Conservation (phyloP, 2,888 invertebrate species). For the Ophioninae sp. region DNA sequence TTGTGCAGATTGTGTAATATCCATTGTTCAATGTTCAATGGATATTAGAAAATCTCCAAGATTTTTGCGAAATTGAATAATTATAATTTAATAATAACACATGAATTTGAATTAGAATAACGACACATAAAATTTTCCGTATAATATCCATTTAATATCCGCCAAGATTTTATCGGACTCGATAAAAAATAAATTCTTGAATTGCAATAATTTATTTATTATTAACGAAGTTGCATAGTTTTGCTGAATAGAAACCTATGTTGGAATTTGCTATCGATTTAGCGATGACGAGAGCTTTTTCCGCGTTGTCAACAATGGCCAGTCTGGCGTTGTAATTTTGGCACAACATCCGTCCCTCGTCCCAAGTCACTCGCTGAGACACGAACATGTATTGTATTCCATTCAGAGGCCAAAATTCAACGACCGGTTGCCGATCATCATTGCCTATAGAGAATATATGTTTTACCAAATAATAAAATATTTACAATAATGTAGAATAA, state of each 20-base stretch:
- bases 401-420: constrained; percentile 78
- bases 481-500: too few relatives aligned
- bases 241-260: constrained; percentile 77
- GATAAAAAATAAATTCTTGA: neutral
- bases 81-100: too few relatives aligned
- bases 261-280: constrained; percentile 82
- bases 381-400: constrained; percentile 82
- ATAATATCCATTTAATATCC: too few relatives aligned
- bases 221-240: neutral
- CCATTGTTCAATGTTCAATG: too few relatives aligned
- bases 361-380: constrained; percentile 82
- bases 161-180: neutral
- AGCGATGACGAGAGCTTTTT: constrained; percentile 82
- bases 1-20: too few relatives aligned
- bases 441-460: constrained; percentile 51
- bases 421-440: constrained; percentile 65
- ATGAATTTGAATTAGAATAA: too few relatives aligned
- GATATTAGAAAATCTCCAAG: neutral
- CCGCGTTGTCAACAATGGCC: constrained; percentile 81
- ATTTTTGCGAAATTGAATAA: neutral
- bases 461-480: neutral
- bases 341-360: constrained; percentile 81
- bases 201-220: neutral
- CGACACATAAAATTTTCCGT: too few relatives aligned
- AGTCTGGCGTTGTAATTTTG: constrained; percentile 70